phyloP scores from a whole-genome alignment of 2,113 vertebrate genomes.

The Lonchura striata region DNA sequence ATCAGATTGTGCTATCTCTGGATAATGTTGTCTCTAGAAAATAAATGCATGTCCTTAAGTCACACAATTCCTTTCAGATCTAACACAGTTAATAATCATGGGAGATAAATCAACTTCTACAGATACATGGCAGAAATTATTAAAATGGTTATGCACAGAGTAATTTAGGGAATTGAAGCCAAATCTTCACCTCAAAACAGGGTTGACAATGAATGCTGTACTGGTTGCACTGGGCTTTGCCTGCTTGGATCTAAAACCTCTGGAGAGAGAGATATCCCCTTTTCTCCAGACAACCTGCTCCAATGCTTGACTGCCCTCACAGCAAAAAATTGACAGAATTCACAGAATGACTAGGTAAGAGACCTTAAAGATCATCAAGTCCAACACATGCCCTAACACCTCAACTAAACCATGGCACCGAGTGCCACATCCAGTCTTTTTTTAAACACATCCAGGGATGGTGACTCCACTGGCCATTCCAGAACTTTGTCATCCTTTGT shows the following conservation, averaged over 20 bases:
- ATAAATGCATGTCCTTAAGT: not conserved
- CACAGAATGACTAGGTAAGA: no score
- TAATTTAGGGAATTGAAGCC: not conserved
- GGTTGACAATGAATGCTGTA: not conserved
- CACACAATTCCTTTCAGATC: not conserved
- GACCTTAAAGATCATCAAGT: no score
- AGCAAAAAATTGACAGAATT: not conserved
- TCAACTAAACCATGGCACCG: no score
- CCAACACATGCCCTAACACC: no score
- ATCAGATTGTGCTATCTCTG: slow-evolving; percentile 40
- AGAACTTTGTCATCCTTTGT: no score
- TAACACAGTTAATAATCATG: not conserved
- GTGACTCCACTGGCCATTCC: no score
- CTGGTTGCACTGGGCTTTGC: not conserved
- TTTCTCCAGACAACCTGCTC: not conserved
- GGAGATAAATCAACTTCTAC: not conserved
- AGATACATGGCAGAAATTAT: not conserved
- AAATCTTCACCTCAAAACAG: not conserved
- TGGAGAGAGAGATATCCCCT: not conserved
- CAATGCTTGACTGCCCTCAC: not conserved
- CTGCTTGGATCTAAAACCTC: not conserved
- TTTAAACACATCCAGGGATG: no score
- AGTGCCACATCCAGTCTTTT: no score
- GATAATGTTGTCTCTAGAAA: slow-evolving; percentile 52
- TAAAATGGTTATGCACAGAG: not conserved